phyloP scores from a whole-genome alignment of 2,113 vertebrate genomes.

The Apteryx owenii region DNA sequence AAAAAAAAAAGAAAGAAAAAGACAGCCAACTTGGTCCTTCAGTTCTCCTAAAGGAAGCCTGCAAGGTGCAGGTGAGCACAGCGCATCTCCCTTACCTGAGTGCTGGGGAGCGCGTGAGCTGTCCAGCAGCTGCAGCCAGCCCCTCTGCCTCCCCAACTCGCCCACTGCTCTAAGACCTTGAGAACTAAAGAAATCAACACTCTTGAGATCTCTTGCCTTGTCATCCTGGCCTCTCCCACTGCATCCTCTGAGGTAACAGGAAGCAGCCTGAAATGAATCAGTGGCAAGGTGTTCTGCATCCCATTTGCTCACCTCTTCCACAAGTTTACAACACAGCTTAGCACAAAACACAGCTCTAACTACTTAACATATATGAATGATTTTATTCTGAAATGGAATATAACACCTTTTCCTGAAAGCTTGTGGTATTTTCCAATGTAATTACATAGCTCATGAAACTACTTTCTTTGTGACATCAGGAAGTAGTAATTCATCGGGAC shows the following conservation, averaged over 20 bases:
- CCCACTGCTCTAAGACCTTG: accelerated
- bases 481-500: neutral
- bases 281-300: accelerated
- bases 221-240: neutral
- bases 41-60: neutral
- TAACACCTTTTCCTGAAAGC: neutral
- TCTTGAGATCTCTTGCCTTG: neutral
- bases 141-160: neutral
- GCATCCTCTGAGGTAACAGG: neutral
- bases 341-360: neutral
- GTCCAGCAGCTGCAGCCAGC: neutral
- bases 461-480: neutral
- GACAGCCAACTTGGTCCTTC: neutral
- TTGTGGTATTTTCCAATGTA: neutral
- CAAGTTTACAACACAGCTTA: accelerated
- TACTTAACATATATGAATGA: neutral
- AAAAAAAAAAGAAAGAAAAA: neutral
- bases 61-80: neutral
- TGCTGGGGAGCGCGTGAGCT: accelerated
- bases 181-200: neutral
- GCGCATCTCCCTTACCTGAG: neutral
- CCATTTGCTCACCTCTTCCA: neutral
- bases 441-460: neutral
- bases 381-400: neutral
- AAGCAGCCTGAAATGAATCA: neutral